Evolutionary conservation across 1,140 invertebrate species (phyloP).

Genomic region (Procambarus clarkii): DNA sequence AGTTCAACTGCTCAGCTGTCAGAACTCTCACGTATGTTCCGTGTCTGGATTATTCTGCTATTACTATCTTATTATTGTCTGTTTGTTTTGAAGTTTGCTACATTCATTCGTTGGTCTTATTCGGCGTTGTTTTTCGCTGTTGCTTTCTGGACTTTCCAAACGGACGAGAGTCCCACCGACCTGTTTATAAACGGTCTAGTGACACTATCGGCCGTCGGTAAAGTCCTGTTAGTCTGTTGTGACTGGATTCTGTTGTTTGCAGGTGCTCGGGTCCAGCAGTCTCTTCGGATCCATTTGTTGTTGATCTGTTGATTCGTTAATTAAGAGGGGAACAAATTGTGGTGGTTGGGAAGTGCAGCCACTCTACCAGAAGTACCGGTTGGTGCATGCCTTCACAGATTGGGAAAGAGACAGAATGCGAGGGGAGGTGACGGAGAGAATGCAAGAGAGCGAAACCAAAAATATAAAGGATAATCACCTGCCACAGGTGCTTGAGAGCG

Average conservation of each 20-base stretch:
- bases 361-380: background rate
- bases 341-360: background rate
- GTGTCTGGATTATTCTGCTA: too few relatives aligned
- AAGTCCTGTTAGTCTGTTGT: conserved; percentile 20
- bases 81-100: too few relatives aligned
- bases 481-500: background rate
- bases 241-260: background rate
- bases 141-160: conserved; percentile 53
- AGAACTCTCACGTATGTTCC: too few relatives aligned
- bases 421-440: background rate
- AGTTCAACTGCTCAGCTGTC: too few relatives aligned
- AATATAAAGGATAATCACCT: background rate
- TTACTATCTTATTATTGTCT: too few relatives aligned
- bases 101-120: background rate
- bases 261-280: background rate
- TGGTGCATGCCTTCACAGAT: background rate
- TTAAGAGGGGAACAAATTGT: background rate
- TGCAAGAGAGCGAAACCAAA: background rate
- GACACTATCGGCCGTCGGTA: conserved; percentile 61
- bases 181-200: conserved; percentile 59
- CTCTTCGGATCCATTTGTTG: background rate
- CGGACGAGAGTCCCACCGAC: conserved; percentile 70
- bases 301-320: background rate
- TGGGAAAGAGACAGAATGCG: background rate
- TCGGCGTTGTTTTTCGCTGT: background rate